phyloP scores from a whole-genome alignment of 1,140 invertebrate genomes.

The Scaptomyza montana region DNA sequence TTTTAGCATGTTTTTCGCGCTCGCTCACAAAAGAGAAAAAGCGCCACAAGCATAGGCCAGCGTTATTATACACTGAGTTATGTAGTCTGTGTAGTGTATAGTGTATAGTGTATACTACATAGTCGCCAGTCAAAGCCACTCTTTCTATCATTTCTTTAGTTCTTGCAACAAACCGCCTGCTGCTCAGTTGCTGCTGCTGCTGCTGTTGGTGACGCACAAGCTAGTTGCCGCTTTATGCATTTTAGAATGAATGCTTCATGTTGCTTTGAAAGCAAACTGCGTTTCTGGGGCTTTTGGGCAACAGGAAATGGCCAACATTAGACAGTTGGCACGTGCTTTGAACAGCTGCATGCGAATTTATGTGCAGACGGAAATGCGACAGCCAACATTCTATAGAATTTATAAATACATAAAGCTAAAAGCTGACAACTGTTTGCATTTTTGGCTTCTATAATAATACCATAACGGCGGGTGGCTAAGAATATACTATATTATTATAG shows the following conservation, averaged over 20 bases:
- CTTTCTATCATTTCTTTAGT: conserved; percentile 4
- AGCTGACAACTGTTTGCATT: conserved; percentile 10
- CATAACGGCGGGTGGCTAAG: background rate
- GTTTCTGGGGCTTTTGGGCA: conserved; percentile 58
- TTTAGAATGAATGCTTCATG: conserved; percentile 32
- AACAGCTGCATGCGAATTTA: conserved; percentile 6
- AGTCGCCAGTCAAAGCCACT: conserved; percentile 3
- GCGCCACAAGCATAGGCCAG: conserved; percentile 13
- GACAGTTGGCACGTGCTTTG: conserved; percentile 72
- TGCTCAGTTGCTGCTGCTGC: conserved; percentile 1
- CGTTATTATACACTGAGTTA: conserved; percentile 20
- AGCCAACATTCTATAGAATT: conserved; percentile 12
- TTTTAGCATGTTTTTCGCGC: conserved; percentile 33
- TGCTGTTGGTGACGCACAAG: conserved; percentile 41
- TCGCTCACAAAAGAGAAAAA: conserved; percentile 9
- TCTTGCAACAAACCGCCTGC: background rate
- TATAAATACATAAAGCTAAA: background rate
- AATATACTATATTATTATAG: conserved; percentile 11
- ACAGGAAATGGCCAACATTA: conserved; percentile 80
- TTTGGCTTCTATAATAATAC: background rate
- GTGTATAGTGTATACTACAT: conserved; percentile 1
- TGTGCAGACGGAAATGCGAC: conserved; percentile 37
- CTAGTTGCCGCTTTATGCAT: conserved; percentile 41
- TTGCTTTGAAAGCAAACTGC: background rate
- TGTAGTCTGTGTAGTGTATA: background rate